These are phyloP conservation scores for Campoletis raptor DNA, from an alignment of 2,888 invertebrate species.

Conservation along the genomic window DNA sequence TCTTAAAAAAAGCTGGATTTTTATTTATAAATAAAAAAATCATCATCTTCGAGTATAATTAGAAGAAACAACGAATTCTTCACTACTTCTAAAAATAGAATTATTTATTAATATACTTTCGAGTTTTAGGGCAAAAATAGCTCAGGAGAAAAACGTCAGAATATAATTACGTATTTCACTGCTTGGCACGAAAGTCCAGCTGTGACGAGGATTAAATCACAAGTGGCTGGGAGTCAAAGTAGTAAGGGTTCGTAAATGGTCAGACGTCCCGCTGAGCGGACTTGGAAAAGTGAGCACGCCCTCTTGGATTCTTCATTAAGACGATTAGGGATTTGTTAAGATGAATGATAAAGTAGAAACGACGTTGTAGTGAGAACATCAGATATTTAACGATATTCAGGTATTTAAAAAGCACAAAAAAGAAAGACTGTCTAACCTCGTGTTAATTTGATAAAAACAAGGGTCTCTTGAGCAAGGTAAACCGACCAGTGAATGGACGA, in stretches of 20 bases:
- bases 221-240: slow-evolving; percentile 33
- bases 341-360: slow-evolving; percentile 53
- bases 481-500: not conserved
- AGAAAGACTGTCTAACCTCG: not conserved
- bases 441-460: not conserved
- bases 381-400: not conserved
- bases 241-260: slow-evolving; percentile 48
- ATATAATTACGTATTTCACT: slow-evolving; percentile 1
- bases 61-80: not conserved
- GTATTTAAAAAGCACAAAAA: not conserved
- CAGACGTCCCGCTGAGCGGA: slow-evolving; percentile 54
- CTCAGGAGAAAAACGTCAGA: not conserved
- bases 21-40: not conserved
- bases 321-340: slow-evolving; percentile 57
- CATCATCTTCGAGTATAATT: not conserved
- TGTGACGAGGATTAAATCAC: slow-evolving; percentile 48
- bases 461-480: not conserved
- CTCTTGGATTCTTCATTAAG: slow-evolving; percentile 48
- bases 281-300: slow-evolving; percentile 37
- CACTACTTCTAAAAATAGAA: not conserved
- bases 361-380: not conserved
- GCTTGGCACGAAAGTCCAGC: slow-evolving; percentile 25
- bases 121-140: not conserved
- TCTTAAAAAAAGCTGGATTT: not conserved
- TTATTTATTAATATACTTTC: not conserved